phyloP scores from a whole-genome alignment of 2,888 invertebrate species.

The Phlogophora meticulosa region DNA sequence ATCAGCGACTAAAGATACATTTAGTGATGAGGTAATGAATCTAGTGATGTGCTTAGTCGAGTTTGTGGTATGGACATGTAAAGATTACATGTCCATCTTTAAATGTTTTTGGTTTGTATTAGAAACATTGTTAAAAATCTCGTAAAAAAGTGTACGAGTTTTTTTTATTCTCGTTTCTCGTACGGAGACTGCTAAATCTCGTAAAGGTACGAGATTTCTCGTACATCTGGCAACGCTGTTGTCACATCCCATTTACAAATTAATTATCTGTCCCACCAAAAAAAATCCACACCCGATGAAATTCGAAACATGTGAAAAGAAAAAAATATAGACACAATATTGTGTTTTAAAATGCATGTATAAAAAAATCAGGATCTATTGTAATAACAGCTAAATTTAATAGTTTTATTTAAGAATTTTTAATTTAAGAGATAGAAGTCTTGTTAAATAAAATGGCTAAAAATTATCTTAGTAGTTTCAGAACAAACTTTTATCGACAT shows the following conservation, averaged over 20 bases:
- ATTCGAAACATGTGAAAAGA: slow-evolving; percentile 47
- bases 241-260: slow-evolving; percentile 62
- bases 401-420: background rate
- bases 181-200: too few species aligned
- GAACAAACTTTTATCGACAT: slow-evolving; percentile 52
- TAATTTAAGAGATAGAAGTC: rapidly evolving
- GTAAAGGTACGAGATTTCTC: too few species aligned
- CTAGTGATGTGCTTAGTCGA: too few species aligned
- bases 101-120: too few species aligned
- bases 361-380: background rate
- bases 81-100: too few species aligned
- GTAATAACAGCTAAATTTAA: rapidly evolving
- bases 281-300: slow-evolving; percentile 60
- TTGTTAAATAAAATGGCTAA: background rate
- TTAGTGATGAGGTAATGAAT: too few species aligned
- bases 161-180: too few species aligned
- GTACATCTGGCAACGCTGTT: too few species aligned
- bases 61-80: too few species aligned
- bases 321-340: background rate
- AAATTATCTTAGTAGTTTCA: slow-evolving; percentile 14
- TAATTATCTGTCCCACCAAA: slow-evolving; percentile 55
- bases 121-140: too few species aligned
- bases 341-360: background rate
- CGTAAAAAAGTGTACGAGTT: too few species aligned
- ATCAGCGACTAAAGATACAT: too few species aligned